Conservation (phyloP, 2,113 vertebrate species). For the Entelurus aequoreus region DNA sequence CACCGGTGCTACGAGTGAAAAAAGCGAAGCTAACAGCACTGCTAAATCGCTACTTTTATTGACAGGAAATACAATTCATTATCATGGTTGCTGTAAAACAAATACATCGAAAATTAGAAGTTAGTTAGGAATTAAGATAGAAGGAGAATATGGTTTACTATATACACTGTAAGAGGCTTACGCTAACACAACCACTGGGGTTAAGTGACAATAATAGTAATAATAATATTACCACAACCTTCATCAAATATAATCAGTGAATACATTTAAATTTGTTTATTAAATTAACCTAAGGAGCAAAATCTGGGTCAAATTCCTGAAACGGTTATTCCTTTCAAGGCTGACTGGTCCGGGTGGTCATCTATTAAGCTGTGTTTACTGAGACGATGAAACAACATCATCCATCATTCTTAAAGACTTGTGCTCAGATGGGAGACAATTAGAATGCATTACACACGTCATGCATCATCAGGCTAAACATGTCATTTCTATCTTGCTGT, state of each 20-base stretch:
- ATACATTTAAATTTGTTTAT: slow-evolving; percentile 1
- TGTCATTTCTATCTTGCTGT: slow-evolving; percentile 67
- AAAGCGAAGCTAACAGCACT: no score
- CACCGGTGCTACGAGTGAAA: no score
- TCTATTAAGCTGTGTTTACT: slow-evolving; percentile 71
- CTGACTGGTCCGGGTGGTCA: slow-evolving; percentile 58
- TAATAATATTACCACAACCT: neutral
- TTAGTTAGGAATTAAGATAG: neutral
- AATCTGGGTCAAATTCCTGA: slow-evolving; percentile 35
- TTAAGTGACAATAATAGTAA: slow-evolving; percentile 66
- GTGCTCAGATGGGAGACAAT: slow-evolving; percentile 66
- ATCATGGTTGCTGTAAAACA: no score
- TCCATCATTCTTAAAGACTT: slow-evolving; percentile 73
- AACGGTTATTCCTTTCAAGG: slow-evolving; percentile 39
- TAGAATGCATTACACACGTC: slow-evolving; percentile 74
- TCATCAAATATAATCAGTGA: slow-evolving; percentile 2
- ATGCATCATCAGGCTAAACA: slow-evolving; percentile 72
- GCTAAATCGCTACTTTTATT: no score
- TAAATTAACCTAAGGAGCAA: neutral
- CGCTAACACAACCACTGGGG: slow-evolving; percentile 51
- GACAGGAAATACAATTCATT: no score
- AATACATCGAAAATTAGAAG: no score
- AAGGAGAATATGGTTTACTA: slow-evolving; percentile 60
- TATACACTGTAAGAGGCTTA: slow-evolving; percentile 60
- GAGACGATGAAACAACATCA: slow-evolving; percentile 69